phyloP scores from a whole-genome alignment of 1,140 invertebrate genomes.

The Epicauta chinensis region DNA sequence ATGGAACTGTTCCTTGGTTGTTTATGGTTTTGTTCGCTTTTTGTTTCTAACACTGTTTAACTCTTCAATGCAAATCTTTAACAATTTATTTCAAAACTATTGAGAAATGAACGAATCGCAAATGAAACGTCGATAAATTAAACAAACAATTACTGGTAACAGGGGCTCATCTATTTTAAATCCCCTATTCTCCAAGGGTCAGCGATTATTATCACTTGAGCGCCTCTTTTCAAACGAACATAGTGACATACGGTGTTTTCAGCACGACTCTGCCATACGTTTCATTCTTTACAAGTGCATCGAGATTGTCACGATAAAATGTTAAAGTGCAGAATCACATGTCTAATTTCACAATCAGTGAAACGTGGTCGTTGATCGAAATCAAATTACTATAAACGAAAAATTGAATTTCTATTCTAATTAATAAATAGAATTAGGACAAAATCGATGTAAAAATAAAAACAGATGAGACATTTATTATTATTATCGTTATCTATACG shows the following conservation, averaged over 20 bases:
- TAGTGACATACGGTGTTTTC: constrained; percentile 19
- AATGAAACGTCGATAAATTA: constrained; percentile 3
- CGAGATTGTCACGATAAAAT: constrained; percentile 2
- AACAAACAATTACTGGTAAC: constrained; percentile 16
- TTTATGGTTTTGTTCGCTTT: constrained; percentile 21
- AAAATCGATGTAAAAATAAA: too few relatives aligned
- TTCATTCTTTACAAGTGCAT: constrained; percentile 11
- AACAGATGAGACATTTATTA: too few relatives aligned
- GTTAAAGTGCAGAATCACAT: too few relatives aligned
- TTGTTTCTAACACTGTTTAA: constrained; percentile 25
- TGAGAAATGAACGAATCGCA: too few relatives aligned
- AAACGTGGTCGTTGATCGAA: too few relatives aligned
- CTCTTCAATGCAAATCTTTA: constrained; percentile 18
- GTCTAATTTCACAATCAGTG: too few relatives aligned
- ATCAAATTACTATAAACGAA: too few relatives aligned
- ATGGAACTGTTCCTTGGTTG: constrained; percentile 30
- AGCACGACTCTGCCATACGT: constrained; percentile 9
- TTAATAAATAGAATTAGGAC: too few relatives aligned
- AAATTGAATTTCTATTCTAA: too few relatives aligned
- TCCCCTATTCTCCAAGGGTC: constrained; percentile 18
- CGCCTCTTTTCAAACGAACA: constrained; percentile 24
- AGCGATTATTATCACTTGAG: constrained; percentile 27
- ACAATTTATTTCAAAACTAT: too few relatives aligned
- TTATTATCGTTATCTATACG: too few relatives aligned
- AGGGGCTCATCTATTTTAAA: constrained; percentile 10